Base-by-base conservation (phyloP, 1,140 invertebrate genomes). In the Hydropsyche tenuis region DNA sequence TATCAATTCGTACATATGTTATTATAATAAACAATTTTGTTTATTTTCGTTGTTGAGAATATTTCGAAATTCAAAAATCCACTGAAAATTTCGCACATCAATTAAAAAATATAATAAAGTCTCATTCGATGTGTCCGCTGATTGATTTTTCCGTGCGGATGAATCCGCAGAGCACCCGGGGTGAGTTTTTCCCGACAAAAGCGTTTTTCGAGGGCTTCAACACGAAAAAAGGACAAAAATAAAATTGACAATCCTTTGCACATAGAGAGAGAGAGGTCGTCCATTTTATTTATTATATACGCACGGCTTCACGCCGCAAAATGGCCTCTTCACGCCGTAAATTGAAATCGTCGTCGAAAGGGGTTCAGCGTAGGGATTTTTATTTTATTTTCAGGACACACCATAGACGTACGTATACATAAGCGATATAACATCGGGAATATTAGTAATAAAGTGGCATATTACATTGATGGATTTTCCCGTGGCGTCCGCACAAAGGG, bases 251-350 rank as follows among this genome's bases (percentile, higher is more conserved):
- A 65, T 65, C 20, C 63, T 65, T 65, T 65, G 63, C n/a, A 45
- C 30, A 37, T 37, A 37, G 9, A 37, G 30, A 37, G 30, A 37
- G 30, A 37, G 30, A 37, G 18, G 42, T 45, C 5, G 63, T 65
- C 56, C 63, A 43, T 60, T 65, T 65, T 65, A 65, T 65, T 65
- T 65, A 60, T 60, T 60, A 65, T 65, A 45, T 65, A 75, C 74
- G 74, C 74, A 75, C 74, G 74, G 71, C 25, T 75, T 75, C 69
- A 63, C 73, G 60, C 37, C 37, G 45, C 68, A 60, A 63, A 70
- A 74, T 63, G 45, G 68, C 60, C 53, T 51, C 56, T 69, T 27
- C 45, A 71, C 53, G 37, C 30, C 63, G 69, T 60, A 25, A 72
- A 56, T 72, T 62, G 69, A 72, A 60, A 63, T 53, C 12, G 56